Percentiles rank a stretch among this genome's conserved stretches.
phyloP scores from a whole-genome alignment of 1,140 invertebrate species.

The Diuraphis noxia region DNA sequence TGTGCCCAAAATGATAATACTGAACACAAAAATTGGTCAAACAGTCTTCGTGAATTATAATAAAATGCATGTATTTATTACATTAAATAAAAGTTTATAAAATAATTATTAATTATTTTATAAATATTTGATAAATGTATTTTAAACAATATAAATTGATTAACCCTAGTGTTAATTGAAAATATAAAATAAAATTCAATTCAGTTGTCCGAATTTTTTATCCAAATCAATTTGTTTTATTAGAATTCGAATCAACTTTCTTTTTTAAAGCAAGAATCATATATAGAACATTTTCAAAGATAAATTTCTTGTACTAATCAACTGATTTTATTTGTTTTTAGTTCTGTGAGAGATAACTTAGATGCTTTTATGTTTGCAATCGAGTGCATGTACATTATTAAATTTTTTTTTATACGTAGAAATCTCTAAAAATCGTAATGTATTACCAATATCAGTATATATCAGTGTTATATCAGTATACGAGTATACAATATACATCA shows the following conservation, averaged over 20 bases:
- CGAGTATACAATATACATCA: no score
- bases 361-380: not conserved
- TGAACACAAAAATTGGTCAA: not conserved
- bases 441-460: no score
- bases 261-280: not conserved
- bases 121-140: not conserved
- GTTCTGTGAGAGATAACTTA: not conserved
- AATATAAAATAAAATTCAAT: not conserved
- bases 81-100: not conserved
- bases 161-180: not conserved
- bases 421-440: not conserved
- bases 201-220: not conserved
- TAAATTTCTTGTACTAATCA: not conserved
- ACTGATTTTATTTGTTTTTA: slow-evolving; percentile 18
- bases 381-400: not conserved
- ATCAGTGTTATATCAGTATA: no score
- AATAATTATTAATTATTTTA: not conserved
- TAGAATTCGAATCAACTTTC: not conserved
- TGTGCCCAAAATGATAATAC: not conserved
- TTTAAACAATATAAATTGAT: not conserved
- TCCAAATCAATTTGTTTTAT: not conserved
- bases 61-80: no score
- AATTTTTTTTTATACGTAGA: not conserved
- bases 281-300: not conserved
- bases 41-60: not conserved